Percentiles rank a stretch among this genome's conserved stretches.
Evolutionary conservation across 2,113 vertebrate species (phyloP).

Genomic region (Gobius niger): DNA sequence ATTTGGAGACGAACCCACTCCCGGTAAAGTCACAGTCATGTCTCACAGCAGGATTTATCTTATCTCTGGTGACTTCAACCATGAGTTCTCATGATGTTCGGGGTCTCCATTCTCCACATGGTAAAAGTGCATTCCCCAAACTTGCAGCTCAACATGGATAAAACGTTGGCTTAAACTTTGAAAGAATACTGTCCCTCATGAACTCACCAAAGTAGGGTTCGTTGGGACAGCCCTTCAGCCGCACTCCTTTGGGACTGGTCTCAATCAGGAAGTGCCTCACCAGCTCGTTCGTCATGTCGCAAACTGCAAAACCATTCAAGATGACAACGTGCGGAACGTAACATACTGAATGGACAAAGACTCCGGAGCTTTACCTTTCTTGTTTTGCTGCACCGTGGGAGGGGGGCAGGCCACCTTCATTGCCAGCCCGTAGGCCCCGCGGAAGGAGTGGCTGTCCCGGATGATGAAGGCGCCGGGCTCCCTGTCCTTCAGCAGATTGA

Average conservation of each 20-base stretch:
- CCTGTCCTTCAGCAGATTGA: constrained; percentile 88
- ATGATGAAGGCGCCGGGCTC: constrained; percentile 96
- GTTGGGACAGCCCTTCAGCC: constrained; percentile 95
- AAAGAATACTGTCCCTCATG: too few relatives aligned
- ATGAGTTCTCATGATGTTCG: too few relatives aligned
- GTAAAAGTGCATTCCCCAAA: too few relatives aligned
- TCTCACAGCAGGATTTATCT: too few relatives aligned
- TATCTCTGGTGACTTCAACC: too few relatives aligned
- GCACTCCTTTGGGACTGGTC: constrained; percentile 91
- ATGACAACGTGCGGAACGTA: neutral
- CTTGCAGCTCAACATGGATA: too few relatives aligned
- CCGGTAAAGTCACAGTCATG: too few relatives aligned
- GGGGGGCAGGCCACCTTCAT: constrained; percentile 97
- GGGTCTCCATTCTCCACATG: too few relatives aligned
- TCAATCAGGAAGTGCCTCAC: constrained; percentile 98
- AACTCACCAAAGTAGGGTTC: constrained; percentile 94
- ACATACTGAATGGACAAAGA: neutral
- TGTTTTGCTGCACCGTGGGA: constrained; percentile 89
- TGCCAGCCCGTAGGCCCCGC: constrained; percentile 93
- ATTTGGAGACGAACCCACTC: too few relatives aligned
- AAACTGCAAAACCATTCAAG: constrained; percentile 52
- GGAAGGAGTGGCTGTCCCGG: constrained; percentile 96
- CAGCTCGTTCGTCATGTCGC: constrained; percentile 89
- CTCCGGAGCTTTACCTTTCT: constrained; percentile 83
- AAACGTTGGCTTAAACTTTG: too few relatives aligned